Evolutionary conservation across 2,113 vertebrate genomes (phyloP).

Genomic region (Odocoileus hemionus): DNA sequence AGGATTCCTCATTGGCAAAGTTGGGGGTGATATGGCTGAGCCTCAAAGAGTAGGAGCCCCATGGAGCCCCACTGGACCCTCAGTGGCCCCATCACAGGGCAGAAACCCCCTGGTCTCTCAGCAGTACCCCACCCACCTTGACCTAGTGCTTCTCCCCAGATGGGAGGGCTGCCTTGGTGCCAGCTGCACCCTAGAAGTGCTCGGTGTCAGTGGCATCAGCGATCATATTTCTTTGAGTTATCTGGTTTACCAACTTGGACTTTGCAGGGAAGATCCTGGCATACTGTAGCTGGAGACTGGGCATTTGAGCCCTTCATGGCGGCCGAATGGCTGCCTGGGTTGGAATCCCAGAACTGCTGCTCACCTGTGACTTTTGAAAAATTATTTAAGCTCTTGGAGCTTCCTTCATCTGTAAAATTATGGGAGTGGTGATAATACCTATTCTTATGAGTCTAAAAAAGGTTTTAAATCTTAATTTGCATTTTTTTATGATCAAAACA

Average conservation of each 20-base stretch:
- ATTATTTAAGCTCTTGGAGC: background rate
- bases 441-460: background rate
- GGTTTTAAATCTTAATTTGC: background rate
- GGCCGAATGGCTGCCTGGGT: background rate
- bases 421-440: background rate
- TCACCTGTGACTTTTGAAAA: background rate
- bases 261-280: background rate
- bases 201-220: background rate
- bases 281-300: background rate
- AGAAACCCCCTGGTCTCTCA: background rate
- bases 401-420: background rate
- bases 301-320: background rate
- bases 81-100: rapidly evolving
- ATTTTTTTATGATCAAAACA: background rate
- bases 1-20: background rate
- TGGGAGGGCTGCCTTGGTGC: background rate
- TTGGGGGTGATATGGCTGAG: background rate
- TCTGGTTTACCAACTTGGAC: background rate
- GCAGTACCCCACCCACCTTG: background rate
- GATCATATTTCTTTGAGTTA: background rate
- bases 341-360: background rate
- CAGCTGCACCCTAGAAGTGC: background rate
- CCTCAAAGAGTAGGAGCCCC: background rate
- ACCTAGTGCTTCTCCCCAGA: background rate
- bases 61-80: background rate